A percentile compares a stretch with the other conserved stretches of the same genome.
These are phyloP conservation scores for Brachionichthys hirsutus DNA, from an alignment of 2,113 vertebrate species.

Conservation along the genomic window DNA sequence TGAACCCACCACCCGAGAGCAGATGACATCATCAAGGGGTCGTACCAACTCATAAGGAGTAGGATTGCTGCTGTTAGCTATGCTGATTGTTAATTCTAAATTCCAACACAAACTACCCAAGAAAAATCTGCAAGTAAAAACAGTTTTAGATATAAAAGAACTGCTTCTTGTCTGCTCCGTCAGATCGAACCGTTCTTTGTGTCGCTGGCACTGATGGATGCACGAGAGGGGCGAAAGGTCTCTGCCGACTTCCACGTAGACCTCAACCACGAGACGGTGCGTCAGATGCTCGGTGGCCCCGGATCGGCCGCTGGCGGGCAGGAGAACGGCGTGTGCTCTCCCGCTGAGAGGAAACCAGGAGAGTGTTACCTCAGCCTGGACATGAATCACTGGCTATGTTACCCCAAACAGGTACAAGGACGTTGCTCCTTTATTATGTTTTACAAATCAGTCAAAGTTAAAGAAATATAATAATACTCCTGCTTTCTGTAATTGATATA, in stretches of 20 bases:
- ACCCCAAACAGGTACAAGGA: conserved; percentile 88
- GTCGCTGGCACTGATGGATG: conserved; percentile 87
- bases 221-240: conserved; percentile 88
- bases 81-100: no score
- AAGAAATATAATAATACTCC: no score
- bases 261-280: conserved; percentile 87
- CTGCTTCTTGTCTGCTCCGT: conserved; percentile 14
- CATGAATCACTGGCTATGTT: conserved; percentile 89
- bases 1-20: no score
- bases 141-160: not conserved
- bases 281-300: conserved; percentile 82
- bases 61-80: no score
- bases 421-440: not conserved
- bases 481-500: not conserved
- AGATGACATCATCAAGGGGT: no score
- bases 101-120: no score
- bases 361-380: conserved; percentile 83
- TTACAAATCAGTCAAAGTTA: not conserved
- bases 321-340: conserved; percentile 82
- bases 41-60: no score
- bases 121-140: no score
- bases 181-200: conserved; percentile 97
- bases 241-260: conserved; percentile 97
- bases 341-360: conserved; percentile 77
- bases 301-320: conserved; percentile 59